These are phyloP conservation scores for Thera obeliscata DNA, from an alignment of 2,888 invertebrate genomes.

Conservation along the genomic window DNA sequence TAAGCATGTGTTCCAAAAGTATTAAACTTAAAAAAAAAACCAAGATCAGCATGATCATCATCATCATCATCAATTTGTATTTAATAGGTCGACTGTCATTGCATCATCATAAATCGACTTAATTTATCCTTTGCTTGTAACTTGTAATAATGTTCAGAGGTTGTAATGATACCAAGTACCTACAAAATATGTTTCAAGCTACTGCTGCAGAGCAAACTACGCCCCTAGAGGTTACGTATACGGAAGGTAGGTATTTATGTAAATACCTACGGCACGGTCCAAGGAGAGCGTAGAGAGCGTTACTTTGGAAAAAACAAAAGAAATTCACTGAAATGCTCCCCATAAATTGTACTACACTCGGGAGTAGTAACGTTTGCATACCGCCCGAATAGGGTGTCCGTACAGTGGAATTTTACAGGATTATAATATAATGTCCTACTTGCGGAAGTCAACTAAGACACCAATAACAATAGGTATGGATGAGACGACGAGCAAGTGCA, in stretches of 20 bases:
- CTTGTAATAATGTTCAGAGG: background rate
- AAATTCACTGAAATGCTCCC: conserved; percentile 77
- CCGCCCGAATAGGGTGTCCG: conserved; percentile 61
- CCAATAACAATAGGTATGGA: no score
- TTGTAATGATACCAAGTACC: background rate
- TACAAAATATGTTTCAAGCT: conserved; percentile 8
- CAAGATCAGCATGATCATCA: no score
- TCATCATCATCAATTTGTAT: no score
- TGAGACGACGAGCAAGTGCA: no score
- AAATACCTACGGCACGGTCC: conserved; percentile 54
- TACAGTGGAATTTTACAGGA: background rate
- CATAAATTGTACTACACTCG: conserved; percentile 80
- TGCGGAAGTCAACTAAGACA: no score
- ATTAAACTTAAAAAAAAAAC: no score
- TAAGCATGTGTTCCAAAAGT: no score
- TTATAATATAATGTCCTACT: background rate
- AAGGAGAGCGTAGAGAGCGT: conserved; percentile 49
- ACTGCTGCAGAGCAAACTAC: conserved; percentile 20
- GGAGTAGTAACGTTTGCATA: conserved; percentile 78
- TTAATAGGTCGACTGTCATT: background rate
- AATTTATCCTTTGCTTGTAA: no score
- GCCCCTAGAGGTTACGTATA: conserved; percentile 31
- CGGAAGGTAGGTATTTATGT: conserved; percentile 49
- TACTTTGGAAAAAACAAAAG: conserved; percentile 78
- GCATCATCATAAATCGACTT: background rate